phyloP scores from a whole-genome alignment of 1,140 invertebrate species.

The Anagrus nilaparvatae region DNA sequence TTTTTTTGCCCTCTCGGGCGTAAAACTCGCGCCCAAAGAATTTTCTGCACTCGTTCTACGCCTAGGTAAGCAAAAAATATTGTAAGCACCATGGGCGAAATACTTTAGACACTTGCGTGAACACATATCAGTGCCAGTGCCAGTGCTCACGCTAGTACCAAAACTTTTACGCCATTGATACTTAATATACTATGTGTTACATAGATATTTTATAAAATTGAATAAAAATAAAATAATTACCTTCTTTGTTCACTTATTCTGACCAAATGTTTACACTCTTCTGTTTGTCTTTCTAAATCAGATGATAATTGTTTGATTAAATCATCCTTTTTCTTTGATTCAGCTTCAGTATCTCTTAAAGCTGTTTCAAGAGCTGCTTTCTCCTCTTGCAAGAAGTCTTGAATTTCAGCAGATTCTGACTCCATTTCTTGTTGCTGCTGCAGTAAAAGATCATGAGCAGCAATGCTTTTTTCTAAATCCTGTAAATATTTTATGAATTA shows the following conservation, averaged over 20 bases:
- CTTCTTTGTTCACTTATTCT: conserved; percentile 68
- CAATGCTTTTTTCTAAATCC: conserved; percentile 57
- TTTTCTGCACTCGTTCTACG: too few relatives aligned
- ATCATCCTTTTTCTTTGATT: conserved; percentile 43
- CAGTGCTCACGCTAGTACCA: too few relatives aligned
- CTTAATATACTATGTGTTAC: too few relatives aligned
- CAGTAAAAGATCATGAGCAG: conserved; percentile 52
- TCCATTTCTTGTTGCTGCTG: conserved; percentile 63
- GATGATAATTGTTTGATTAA: conserved; percentile 41
- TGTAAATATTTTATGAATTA: too few relatives aligned
- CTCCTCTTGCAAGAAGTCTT: conserved; percentile 69
- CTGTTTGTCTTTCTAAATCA: conserved; percentile 55
- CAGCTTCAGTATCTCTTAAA: conserved; percentile 61
- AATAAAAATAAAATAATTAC: conserved; percentile 36
- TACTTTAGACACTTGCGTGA: too few relatives aligned
- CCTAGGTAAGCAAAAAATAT: too few relatives aligned
- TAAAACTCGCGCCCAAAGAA: too few relatives aligned
- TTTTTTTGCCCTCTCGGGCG: too few relatives aligned
- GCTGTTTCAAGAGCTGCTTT: conserved; percentile 61
- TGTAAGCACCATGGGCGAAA: too few relatives aligned
- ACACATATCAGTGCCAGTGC: too few relatives aligned
- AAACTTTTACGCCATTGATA: too few relatives aligned
- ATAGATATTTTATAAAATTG: too few relatives aligned
- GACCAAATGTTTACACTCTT: conserved; percentile 68
- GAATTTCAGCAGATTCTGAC: conserved; percentile 58